phyloP scores from a whole-genome alignment of 2,888 invertebrate species.

The Calliphora vomitoria region DNA sequence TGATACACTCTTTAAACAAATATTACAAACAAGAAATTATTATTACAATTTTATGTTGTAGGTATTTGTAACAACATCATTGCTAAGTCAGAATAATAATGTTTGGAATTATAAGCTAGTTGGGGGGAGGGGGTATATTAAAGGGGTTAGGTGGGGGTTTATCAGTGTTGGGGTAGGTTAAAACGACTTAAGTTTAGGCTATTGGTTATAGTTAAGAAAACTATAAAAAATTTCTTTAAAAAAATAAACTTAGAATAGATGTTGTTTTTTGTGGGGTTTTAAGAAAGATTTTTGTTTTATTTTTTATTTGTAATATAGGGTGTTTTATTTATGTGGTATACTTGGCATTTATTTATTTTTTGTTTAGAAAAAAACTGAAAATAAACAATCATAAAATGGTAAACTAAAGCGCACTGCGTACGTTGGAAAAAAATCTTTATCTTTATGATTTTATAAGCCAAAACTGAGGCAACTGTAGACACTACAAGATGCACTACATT shows the following conservation, averaged over 20 bases:
- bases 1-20: constrained; percentile 39
- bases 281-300: no score
- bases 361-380: neutral
- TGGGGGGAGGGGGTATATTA: neutral
- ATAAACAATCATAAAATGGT: constrained; percentile 42
- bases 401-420: constrained; percentile 55
- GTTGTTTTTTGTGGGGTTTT: no score
- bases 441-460: constrained; percentile 70
- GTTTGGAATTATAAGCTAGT: neutral
- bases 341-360: neutral
- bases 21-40: constrained; percentile 57
- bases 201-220: no score
- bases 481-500: constrained; percentile 50
- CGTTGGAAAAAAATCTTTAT: constrained; percentile 58
- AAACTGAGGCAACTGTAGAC: constrained; percentile 15
- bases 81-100: neutral
- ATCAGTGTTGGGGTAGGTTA: no score
- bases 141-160: neutral
- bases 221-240: no score
- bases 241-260: no score
- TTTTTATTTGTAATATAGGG: neutral
- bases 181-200: no score
- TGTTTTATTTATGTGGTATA: neutral
- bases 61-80: neutral
- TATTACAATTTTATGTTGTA: constrained; percentile 45